Percentiles rank a stretch among this genome's conserved stretches.
phyloP scores from a whole-genome alignment of 1,140 invertebrate genomes.

The Plectrocnemia conspersa region DNA sequence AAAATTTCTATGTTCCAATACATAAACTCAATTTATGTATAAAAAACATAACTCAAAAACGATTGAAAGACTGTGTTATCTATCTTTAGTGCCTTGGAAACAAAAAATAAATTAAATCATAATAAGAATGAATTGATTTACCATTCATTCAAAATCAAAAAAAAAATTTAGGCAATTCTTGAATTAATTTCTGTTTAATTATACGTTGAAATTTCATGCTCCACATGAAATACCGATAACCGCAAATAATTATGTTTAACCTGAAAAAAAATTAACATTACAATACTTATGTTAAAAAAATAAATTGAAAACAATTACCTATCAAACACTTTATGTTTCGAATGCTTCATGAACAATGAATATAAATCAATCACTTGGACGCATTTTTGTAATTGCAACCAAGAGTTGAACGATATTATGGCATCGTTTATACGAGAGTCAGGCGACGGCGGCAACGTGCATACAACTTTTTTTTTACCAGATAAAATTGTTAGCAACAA shows the following conservation, averaged over 20 bases:
- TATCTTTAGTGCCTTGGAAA: too few relatives aligned
- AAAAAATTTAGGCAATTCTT: too few relatives aligned
- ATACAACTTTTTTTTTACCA: conserved; percentile 12
- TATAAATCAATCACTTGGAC: conserved; percentile 7
- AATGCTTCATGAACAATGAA: not conserved
- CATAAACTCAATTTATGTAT: too few relatives aligned
- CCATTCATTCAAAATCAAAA: too few relatives aligned
- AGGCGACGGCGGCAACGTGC: conserved; percentile 17
- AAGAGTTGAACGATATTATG: conserved; percentile 15
- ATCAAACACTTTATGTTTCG: not conserved
- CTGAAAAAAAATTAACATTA: not conserved
- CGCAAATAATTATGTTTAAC: not conserved
- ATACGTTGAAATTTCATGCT: too few relatives aligned
- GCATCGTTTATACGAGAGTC: not conserved
- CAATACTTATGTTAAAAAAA: not conserved
- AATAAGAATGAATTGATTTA: too few relatives aligned
- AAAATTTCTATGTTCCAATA: too few relatives aligned
- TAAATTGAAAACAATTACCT: not conserved
- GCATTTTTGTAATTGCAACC: conserved; percentile 1
- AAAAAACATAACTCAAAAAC: too few relatives aligned
- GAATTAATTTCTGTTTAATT: too few relatives aligned
- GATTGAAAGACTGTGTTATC: too few relatives aligned
- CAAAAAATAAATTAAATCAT: too few relatives aligned
- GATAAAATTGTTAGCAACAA: conserved; percentile 12
- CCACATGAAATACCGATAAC: too few relatives aligned